phyloP scores from a whole-genome alignment of 2,888 invertebrate species.

The Ectemnius lituratus region DNA sequence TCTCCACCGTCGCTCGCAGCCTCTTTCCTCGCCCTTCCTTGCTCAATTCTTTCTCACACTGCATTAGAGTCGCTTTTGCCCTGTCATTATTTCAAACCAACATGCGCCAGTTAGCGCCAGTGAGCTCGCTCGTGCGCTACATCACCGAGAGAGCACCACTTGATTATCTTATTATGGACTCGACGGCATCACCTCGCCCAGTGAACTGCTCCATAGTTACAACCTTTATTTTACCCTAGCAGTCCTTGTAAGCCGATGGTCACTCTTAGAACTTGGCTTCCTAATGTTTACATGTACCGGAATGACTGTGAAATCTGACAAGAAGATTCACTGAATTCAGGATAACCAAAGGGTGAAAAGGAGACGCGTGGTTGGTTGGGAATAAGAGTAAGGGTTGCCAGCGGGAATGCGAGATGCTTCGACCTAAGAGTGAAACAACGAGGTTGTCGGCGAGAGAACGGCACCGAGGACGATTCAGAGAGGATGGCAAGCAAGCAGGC shows the following conservation, averaged over 20 bases:
- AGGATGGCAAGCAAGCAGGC: slow-evolving; percentile 29
- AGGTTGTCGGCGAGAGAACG: slow-evolving; percentile 18
- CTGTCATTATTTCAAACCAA: slow-evolving; percentile 16
- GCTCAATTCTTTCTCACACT: slow-evolving; percentile 45
- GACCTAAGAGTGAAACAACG: slow-evolving; percentile 24
- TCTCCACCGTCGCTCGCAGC: slow-evolving; percentile 33
- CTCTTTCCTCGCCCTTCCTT: slow-evolving; percentile 24
- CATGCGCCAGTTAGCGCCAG: slow-evolving; percentile 1
- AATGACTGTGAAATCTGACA: slow-evolving; percentile 39
- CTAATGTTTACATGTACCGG: slow-evolving; percentile 45
- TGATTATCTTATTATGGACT: slow-evolving; percentile 7
- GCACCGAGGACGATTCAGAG: slow-evolving; percentile 14
- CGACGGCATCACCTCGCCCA: neutral
- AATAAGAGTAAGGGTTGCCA: slow-evolving; percentile 27
- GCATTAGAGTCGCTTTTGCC: slow-evolving; percentile 42
- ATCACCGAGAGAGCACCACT: neutral
- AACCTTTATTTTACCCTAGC: neutral
- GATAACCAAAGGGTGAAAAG: slow-evolving; percentile 46
- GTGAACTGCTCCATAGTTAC: neutral
- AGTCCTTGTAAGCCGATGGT: neutral
- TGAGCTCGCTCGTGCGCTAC: slow-evolving; percentile 14
- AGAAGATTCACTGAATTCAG: slow-evolving; percentile 48
- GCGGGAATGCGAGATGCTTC: slow-evolving; percentile 29
- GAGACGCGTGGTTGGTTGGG: neutral
- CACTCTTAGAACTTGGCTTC: slow-evolving; percentile 12